phyloP scores from a whole-genome alignment of 2,888 invertebrate species.

The Endotricha flammealis region DNA sequence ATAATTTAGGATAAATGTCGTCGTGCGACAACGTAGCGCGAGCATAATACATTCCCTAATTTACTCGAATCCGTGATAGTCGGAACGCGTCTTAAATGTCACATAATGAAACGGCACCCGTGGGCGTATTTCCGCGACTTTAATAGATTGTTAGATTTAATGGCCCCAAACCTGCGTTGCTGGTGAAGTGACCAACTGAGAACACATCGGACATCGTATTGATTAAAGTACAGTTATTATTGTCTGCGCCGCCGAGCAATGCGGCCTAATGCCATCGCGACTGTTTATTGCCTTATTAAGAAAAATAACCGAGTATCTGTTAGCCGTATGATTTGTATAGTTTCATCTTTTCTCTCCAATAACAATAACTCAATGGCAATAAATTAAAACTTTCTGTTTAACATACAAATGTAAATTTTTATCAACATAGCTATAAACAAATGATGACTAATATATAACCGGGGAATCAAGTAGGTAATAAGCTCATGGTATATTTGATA shows the following conservation, averaged over 20 bases:
- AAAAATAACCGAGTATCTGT: neutral
- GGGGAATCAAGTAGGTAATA: too few relatives aligned
- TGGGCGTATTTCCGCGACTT: neutral
- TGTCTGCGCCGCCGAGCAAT: slow-evolving; percentile 30
- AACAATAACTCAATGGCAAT: neutral
- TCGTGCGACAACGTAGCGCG: too few relatives aligned
- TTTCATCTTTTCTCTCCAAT: neutral
- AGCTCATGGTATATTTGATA: too few relatives aligned
- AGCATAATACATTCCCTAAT: too few relatives aligned
- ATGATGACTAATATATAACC: too few relatives aligned
- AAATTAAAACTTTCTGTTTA: neutral
- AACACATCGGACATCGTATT: slow-evolving; percentile 16
- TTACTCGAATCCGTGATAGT: slow-evolving; percentile 42
- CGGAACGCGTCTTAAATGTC: too few relatives aligned
- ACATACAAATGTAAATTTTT: neutral
- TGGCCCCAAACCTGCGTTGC: slow-evolving; percentile 9
- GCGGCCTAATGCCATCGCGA: neutral
- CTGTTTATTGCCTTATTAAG: neutral
- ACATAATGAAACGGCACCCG: neutral
- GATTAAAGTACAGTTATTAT: slow-evolving; percentile 43
- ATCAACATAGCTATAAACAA: too few relatives aligned
- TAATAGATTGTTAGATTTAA: slow-evolving; percentile 3
- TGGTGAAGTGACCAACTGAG: slow-evolving; percentile 8
- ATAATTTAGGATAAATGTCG: too few relatives aligned
- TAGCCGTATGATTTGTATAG: neutral